Evolutionary conservation across 2,113 vertebrate species (phyloP).

Genomic region (Podilymbus podiceps): DNA sequence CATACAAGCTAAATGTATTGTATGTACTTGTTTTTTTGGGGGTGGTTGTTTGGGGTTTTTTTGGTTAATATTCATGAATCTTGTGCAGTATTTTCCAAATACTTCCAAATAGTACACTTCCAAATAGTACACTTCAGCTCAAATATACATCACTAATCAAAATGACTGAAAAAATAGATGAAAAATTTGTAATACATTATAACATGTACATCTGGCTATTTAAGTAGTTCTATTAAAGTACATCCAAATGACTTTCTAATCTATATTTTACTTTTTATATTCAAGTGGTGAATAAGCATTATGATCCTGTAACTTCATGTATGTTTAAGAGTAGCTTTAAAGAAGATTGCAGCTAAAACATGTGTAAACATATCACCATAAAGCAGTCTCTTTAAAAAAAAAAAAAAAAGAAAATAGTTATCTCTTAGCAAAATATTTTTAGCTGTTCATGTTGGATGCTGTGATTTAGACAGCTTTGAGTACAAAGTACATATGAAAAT

Average conservation of each 20-base stretch:
- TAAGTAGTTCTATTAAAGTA: background rate
- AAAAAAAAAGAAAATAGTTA: background rate
- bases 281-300: background rate
- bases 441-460: background rate
- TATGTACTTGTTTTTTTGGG: constrained; percentile 33
- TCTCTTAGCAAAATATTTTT: background rate
- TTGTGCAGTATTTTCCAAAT: constrained; percentile 37
- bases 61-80: constrained; percentile 60
- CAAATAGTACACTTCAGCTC: constrained; percentile 30
- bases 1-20: constrained; percentile 18
- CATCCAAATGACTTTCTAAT: background rate
- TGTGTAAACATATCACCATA: background rate
- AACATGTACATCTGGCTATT: background rate
- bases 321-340: background rate
- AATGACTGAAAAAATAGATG: constrained; percentile 6
- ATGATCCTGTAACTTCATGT: background rate
- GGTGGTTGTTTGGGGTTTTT: no score
- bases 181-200: constrained; percentile 23
- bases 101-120: constrained; percentile 41
- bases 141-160: constrained; percentile 33
- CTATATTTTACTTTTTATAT: constrained; percentile 5
- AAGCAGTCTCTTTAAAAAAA: background rate
- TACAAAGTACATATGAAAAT: background rate
- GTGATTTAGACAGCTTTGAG: background rate
- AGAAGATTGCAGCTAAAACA: background rate